Evolutionary conservation across 64 coral and sea anemone species (phyloP).

Genomic region (Pocillopora damicornis): DNA sequence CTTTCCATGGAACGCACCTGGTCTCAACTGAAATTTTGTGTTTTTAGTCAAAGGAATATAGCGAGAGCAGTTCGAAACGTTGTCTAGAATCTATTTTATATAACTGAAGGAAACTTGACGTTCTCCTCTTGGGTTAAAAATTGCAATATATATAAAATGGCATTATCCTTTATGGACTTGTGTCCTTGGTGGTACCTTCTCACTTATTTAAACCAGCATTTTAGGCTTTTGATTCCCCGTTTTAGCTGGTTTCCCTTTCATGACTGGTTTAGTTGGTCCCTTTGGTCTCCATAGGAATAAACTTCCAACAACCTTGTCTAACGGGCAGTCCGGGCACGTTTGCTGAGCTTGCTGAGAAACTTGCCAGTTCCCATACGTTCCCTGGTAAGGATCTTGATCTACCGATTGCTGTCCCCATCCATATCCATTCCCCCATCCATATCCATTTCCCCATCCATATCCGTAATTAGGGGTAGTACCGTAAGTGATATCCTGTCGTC

Average conservation of each 20-base stretch:
- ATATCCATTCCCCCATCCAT: no score
- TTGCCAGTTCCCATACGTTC: conserved; percentile 29
- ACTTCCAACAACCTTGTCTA: conserved; percentile 10
- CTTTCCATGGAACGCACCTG: no score
- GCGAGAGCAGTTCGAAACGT: no score
- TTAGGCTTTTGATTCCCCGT: not conserved
- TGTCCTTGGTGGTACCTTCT: not conserved
- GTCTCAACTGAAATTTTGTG: no score
- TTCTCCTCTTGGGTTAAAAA: no score
- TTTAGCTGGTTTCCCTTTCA: not conserved
- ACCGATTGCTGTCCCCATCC: not conserved
- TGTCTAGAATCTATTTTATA: no score
- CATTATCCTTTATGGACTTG: not conserved
- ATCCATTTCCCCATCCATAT: no score
- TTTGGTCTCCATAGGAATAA: conserved; percentile 16
- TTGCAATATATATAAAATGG: no score
- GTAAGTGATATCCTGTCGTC: not conserved
- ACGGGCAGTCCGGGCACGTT: not conserved
- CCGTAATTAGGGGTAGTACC: not conserved
- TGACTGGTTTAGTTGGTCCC: not conserved
- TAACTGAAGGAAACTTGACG: no score
- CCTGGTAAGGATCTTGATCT: not conserved
- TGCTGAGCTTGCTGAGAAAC: not conserved
- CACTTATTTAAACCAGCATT: not conserved
- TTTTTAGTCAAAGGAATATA: no score